Evolutionary conservation across 2,797 vertebrate species (phyloP).

Genomic region (Steatocranus sp.): DNA sequence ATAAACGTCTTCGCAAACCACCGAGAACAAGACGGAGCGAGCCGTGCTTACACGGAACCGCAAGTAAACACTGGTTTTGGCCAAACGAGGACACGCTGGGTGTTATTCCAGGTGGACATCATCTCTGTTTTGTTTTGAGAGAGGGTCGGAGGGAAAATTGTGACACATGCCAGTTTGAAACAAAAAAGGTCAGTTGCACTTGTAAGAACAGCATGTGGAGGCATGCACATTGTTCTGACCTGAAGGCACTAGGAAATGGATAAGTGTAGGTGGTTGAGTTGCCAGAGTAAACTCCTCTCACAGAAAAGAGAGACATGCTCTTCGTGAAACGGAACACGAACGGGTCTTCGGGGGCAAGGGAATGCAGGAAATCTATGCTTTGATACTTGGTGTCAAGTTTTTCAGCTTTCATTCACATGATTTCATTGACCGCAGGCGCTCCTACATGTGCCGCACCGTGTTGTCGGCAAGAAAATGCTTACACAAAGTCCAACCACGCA

Average conservation of each 20-base stretch:
- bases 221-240: constrained; percentile 47
- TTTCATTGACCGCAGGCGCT: neutral
- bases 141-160: constrained; percentile 17
- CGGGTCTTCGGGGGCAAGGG: constrained; percentile 5
- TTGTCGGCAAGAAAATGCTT: constrained; percentile 4
- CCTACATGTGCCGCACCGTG: neutral
- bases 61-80: constrained; percentile 53
- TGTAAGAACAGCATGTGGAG: constrained; percentile 39
- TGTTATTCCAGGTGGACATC: constrained; percentile 68
- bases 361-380: constrained; percentile 46
- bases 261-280: constrained; percentile 13
- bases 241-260: constrained; percentile 31
- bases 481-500: constrained; percentile 17
- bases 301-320: constrained; percentile 17
- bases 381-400: constrained; percentile 37
- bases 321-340: constrained; percentile 22
- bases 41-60: constrained; percentile 39
- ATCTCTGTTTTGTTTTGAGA: constrained; percentile 48
- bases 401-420: constrained; percentile 23
- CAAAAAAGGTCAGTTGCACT: constrained; percentile 50
- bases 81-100: constrained; percentile 48
- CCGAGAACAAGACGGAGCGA: constrained; percentile 37
- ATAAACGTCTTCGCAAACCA: constrained; percentile 62
- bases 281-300: constrained; percentile 50
- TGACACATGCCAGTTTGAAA: constrained; percentile 47